Evolutionary conservation across 2,888 invertebrate genomes (phyloP).

Genomic region (Yponomeuta plumbellus): DNA sequence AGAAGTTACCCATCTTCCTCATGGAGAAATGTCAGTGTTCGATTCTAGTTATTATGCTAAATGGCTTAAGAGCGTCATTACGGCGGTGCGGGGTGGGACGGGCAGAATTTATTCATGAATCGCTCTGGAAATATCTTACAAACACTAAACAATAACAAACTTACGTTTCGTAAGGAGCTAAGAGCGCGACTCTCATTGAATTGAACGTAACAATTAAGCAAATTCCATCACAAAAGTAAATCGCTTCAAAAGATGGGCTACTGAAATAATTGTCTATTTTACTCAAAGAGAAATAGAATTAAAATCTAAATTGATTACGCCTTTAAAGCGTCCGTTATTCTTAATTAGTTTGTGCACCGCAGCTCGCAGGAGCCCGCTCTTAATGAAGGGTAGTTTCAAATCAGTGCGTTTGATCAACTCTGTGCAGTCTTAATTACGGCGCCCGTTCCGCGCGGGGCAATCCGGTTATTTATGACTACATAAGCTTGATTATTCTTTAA

Average conservation of each 20-base stretch:
- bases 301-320: constrained; percentile 77
- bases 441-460: constrained; percentile 74
- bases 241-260: constrained; percentile 73
- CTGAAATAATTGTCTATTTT: constrained; percentile 76
- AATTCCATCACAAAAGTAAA: constrained; percentile 69
- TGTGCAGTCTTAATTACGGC: constrained; percentile 77
- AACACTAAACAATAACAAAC: neutral
- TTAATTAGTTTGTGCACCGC: constrained; percentile 77
- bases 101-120: neutral
- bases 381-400: constrained; percentile 77
- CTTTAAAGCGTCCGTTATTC: constrained; percentile 77
- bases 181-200: neutral
- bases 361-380: constrained; percentile 72
- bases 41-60: too few species aligned
- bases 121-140: neutral
- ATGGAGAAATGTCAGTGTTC: too few species aligned
- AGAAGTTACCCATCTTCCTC: neutral
- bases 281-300: constrained; percentile 75
- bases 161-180: neutral
- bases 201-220: constrained; percentile 52
- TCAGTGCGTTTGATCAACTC: constrained; percentile 78
- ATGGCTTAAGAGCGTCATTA: too few species aligned
- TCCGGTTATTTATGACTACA: constrained; percentile 78
- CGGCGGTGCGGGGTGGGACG: neutral
- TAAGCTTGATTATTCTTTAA: constrained; percentile 78